A percentile compares a stretch with the other conserved stretches of the same genome.
phyloP scores from a whole-genome alignment of 1,140 invertebrate species.

The Procambarus clarkii region DNA sequence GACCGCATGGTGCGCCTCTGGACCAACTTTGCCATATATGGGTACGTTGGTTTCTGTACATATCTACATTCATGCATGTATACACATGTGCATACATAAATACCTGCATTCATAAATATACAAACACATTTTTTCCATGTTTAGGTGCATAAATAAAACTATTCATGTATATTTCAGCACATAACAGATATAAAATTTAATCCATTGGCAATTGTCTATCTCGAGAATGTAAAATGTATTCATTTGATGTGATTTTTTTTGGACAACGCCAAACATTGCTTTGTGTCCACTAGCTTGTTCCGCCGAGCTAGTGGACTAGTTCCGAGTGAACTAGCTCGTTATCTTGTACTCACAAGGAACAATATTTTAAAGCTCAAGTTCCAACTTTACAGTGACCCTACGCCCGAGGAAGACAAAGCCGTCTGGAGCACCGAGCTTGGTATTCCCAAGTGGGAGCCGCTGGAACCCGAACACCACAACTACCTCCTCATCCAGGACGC shows the following conservation, averaged over 20 bases:
- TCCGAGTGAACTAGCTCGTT: too few species aligned
- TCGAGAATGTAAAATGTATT: too few species aligned
- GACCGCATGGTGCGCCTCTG: slow-evolving; percentile 44
- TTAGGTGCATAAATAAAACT: too few species aligned
- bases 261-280: too few species aligned
- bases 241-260: too few species aligned
- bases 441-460: slow-evolving; percentile 23
- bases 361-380: too few species aligned
- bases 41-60: neutral
- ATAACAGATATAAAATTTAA: too few species aligned
- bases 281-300: too few species aligned
- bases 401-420: neutral
- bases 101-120: neutral
- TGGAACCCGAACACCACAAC: slow-evolving; percentile 3
- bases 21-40: slow-evolving; percentile 57
- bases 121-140: neutral
- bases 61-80: neutral
- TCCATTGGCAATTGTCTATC: too few species aligned
- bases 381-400: slow-evolving; percentile 24
- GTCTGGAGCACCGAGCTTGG: neutral
- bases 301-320: too few species aligned
- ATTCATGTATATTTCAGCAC: too few species aligned
- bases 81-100: neutral
- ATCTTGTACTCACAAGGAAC: too few species aligned
- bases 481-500: slow-evolving; percentile 41